These are phyloP conservation scores for Catajapyx aquilonaris DNA, from an alignment of 1,140 invertebrate genomes.

Conservation along the genomic window DNA sequence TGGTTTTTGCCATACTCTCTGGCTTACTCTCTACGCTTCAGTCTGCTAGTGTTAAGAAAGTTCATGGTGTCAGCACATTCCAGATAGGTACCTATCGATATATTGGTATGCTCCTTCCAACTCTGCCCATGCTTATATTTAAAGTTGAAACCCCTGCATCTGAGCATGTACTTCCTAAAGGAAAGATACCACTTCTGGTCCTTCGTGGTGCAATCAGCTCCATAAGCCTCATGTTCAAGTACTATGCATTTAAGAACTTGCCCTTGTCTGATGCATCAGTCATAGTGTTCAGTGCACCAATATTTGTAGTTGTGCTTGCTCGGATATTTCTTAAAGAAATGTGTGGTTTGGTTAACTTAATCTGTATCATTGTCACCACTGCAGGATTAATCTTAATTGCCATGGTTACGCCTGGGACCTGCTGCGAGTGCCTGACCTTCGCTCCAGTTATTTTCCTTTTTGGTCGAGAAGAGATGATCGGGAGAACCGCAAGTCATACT, in stretches of 20 bases:
- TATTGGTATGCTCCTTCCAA: conserved; percentile 58
- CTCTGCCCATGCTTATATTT: conserved; percentile 60
- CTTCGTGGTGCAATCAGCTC: conserved; percentile 62
- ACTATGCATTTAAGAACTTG: conserved; percentile 75
- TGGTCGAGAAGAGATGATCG: too few species aligned
- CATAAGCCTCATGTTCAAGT: conserved; percentile 63
- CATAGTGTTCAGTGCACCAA: conserved; percentile 73
- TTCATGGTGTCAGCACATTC: too few species aligned
- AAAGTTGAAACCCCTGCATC: too few species aligned
- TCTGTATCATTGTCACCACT: conserved; percentile 59
- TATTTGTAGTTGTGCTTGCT: conserved; percentile 81
- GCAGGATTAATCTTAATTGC: conserved; percentile 69
- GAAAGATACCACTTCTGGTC: conserved; percentile 31
- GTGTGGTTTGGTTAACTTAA: conserved; percentile 60
- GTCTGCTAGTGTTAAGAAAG: too few species aligned
- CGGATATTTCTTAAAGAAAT: conserved; percentile 74
- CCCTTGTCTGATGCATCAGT: conserved; percentile 73
- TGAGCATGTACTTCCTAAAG: conserved; percentile 53
- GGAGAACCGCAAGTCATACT: too few species aligned
- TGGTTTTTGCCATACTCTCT: too few species aligned
- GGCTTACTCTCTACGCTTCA: too few species aligned
- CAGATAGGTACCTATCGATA: too few species aligned
- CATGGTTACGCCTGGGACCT: too few species aligned
- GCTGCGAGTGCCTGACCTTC: too few species aligned
- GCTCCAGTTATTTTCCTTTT: too few species aligned